These are phyloP conservation scores for Isaurus tuberculatus DNA, from an alignment of 92 coral and sea anemone genomes.

Conservation along the genomic window DNA sequence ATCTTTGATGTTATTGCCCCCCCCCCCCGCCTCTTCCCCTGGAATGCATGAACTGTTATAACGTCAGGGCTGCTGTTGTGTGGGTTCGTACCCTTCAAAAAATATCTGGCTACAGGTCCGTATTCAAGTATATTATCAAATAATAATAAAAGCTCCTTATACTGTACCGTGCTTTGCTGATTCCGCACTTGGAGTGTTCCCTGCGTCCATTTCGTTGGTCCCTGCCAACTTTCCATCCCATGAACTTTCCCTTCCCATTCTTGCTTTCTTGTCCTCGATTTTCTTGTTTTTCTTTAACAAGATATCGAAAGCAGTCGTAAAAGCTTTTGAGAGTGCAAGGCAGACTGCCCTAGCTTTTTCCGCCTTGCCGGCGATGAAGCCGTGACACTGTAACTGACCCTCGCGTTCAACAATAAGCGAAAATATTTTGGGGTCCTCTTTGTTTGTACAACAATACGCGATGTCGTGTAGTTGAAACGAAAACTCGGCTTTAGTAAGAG, in stretches of 20 bases:
- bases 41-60: no score
- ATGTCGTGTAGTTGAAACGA: slow-evolving; percentile 81
- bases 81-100: no score
- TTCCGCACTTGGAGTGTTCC: not conserved
- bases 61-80: no score
- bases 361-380: slow-evolving; percentile 75
- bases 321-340: slow-evolving; percentile 78
- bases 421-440: slow-evolving; percentile 71
- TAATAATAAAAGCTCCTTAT: not conserved
- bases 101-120: no score
- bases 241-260: slow-evolving; percentile 36
- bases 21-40: no score
- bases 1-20: no score
- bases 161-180: not conserved
- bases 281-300: slow-evolving; percentile 73
- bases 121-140: no score
- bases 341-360: slow-evolving; percentile 77
- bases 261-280: slow-evolving; percentile 55
- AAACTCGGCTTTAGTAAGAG: slow-evolving; percentile 59
- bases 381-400: slow-evolving; percentile 82
- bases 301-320: slow-evolving; percentile 75
- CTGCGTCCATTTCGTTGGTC: not conserved
- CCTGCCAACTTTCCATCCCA: not conserved
- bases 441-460: slow-evolving; percentile 84
- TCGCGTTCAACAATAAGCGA: slow-evolving; percentile 83